phyloP scores from a whole-genome alignment of 2,797 vertebrate species.

The Gila robusta region DNA sequence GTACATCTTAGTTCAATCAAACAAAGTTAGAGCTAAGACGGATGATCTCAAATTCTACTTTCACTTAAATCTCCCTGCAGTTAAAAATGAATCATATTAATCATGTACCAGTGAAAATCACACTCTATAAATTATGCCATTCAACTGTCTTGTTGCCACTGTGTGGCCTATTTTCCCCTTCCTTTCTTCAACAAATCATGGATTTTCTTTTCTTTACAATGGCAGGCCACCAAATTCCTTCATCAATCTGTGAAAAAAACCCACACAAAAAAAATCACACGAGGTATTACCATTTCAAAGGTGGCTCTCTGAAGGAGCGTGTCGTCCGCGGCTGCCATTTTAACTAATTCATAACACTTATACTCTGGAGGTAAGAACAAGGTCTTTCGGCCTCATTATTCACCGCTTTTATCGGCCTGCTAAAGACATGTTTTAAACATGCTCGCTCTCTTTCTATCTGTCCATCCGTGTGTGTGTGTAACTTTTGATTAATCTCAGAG shows the following conservation, averaged over 20 bases:
- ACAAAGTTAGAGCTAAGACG: not conserved
- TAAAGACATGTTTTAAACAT: slow-evolving; percentile 78
- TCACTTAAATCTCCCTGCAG: not conserved
- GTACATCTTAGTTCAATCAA: not conserved
- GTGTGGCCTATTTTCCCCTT: slow-evolving; percentile 46
- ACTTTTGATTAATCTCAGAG: slow-evolving; percentile 73
- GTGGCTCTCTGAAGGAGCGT: slow-evolving; percentile 58
- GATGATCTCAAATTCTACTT: slow-evolving; percentile 10
- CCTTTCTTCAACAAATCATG: slow-evolving; percentile 61
- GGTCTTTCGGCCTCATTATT: slow-evolving; percentile 79
- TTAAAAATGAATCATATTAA: slow-evolving; percentile 14
- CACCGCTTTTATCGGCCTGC: slow-evolving; percentile 76
- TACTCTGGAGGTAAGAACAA: slow-evolving; percentile 78
- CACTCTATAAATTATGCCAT: slow-evolving; percentile 40
- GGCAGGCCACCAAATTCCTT: slow-evolving; percentile 78
- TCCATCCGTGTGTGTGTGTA: slow-evolving; percentile 56
- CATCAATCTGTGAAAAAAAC: slow-evolving; percentile 68
- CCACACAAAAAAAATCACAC: slow-evolving; percentile 62
- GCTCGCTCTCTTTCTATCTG: slow-evolving; percentile 48
- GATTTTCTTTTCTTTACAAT: slow-evolving; percentile 56
- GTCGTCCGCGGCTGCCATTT: slow-evolving; percentile 63
- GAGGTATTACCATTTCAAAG: slow-evolving; percentile 79
- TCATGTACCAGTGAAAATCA: slow-evolving; percentile 27
- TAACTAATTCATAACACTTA: slow-evolving; percentile 67
- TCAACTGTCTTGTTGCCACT: slow-evolving; percentile 37